A percentile compares a stretch with the other conserved stretches of the same genome.
Evolutionary conservation across 2,797 vertebrate genomes (phyloP).

Genomic region (Danio aesculapii): DNA sequence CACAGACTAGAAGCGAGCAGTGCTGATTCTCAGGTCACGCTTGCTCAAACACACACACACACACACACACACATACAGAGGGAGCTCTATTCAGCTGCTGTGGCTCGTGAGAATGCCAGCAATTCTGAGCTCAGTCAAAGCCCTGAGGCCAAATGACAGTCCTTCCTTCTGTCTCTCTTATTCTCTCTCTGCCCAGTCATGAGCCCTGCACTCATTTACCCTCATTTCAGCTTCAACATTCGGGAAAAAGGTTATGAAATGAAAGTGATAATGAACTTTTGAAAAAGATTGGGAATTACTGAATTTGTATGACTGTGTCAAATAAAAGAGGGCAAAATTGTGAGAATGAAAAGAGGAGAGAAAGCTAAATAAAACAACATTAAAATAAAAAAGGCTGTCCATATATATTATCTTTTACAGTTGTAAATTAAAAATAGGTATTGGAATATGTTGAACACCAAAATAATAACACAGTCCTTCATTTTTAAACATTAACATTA

Average conservation of each 20-base stretch:
- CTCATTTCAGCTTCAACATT: conserved; percentile 13
- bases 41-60: conserved; percentile 19
- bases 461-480: too few species aligned
- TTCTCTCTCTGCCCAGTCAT: conserved; percentile 11
- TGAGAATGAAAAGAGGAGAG: too few species aligned
- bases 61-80: conserved; percentile 43
- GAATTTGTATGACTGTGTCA: too few species aligned
- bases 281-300: not conserved
- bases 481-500: too few species aligned
- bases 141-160: conserved; percentile 38
- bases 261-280: not conserved
- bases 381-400: too few species aligned
- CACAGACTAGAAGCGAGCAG: not conserved
- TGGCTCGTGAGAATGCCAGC: conserved; percentile 58
- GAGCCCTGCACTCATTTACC: conserved; percentile 17
- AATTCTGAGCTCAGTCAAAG: conserved; percentile 44
- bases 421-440: too few species aligned
- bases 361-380: too few species aligned
- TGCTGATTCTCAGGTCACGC: conserved; percentile 27
- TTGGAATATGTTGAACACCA: too few species aligned
- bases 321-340: not conserved
- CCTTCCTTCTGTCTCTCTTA: conserved; percentile 18
- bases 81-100: conserved; percentile 55
- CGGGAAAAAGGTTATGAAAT: not conserved
- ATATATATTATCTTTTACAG: too few species aligned